Evolutionary conservation across 2,797 vertebrate species (phyloP).

Genomic region (Aphelocoma californica): DNA sequence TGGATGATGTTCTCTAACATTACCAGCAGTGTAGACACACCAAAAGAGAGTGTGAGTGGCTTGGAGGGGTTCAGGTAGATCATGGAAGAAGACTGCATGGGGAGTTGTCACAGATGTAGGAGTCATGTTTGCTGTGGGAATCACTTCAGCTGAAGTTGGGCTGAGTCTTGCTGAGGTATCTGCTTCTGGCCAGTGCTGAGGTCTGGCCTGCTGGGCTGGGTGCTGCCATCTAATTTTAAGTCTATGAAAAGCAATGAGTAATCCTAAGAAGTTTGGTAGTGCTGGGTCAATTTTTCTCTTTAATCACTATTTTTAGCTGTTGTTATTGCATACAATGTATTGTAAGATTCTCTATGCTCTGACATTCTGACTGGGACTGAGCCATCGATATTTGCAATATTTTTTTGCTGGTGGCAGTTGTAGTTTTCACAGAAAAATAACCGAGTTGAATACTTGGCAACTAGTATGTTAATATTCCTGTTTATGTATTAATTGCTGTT

Average conservation of each 20-base stretch:
- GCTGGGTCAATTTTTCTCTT: neutral
- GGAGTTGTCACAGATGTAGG: neutral
- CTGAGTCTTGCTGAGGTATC: neutral
- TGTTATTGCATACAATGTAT: neutral
- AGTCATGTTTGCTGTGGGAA: neutral
- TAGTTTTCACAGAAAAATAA: neutral
- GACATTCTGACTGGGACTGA: neutral
- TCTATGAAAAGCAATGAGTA: neutral
- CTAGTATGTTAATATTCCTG: slow-evolving; percentile 4
- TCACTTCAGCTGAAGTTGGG: neutral
- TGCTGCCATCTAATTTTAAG: neutral
- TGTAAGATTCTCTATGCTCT: neutral
- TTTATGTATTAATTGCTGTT: slow-evolving; percentile 47
- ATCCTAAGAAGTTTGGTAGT: neutral
- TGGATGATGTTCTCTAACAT: neutral
- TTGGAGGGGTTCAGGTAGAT: neutral
- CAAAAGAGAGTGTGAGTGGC: neutral
- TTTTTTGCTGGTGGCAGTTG: neutral
- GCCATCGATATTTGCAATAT: neutral
- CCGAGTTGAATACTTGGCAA: neutral
- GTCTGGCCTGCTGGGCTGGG: neutral
- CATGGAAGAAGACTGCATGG: neutral
- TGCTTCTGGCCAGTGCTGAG: neutral
- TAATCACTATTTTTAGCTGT: neutral
- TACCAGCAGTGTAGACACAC: neutral